phyloP scores from a whole-genome alignment of 1,140 invertebrate species.

The Platorchestia sp. region DNA sequence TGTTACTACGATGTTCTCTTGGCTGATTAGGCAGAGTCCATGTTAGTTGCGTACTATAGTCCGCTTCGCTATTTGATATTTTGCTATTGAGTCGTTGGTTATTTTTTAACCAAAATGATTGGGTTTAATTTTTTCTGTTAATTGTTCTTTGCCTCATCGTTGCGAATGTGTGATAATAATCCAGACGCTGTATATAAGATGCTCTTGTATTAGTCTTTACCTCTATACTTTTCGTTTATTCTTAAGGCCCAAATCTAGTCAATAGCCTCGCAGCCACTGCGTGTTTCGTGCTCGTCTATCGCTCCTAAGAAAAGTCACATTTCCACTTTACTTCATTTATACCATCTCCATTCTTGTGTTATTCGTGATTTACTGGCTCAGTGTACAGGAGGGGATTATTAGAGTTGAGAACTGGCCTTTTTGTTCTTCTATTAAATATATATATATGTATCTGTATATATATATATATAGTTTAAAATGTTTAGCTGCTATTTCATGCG shows the following conservation, averaged over 20 bases:
- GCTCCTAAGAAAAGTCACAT: background rate
- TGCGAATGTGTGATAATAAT: slow-evolving; percentile 43
- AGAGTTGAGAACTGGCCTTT: background rate
- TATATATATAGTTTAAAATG: background rate
- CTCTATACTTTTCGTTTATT: slow-evolving; percentile 21
- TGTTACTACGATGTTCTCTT: background rate
- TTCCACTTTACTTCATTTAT: background rate
- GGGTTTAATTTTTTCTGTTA: background rate
- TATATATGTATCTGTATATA: background rate
- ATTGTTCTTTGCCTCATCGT: slow-evolving; percentile 6
- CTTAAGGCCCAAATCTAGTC: background rate
- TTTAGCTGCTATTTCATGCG: background rate
- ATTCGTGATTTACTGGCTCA: background rate
- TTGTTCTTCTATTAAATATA: background rate
- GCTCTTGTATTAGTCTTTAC: slow-evolving; percentile 27
- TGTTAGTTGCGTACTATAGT: background rate
- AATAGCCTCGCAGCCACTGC: background rate
- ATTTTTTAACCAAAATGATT: background rate
- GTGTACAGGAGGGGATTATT: background rate
- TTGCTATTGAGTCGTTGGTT: background rate
- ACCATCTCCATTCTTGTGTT: background rate
- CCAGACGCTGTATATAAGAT: background rate
- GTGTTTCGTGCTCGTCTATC: background rate
- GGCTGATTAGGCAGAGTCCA: background rate
- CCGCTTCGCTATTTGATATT: background rate